These are phyloP conservation scores for Polymixis flavicincta DNA, from an alignment of 2,888 invertebrate genomes.

Conservation along the genomic window DNA sequence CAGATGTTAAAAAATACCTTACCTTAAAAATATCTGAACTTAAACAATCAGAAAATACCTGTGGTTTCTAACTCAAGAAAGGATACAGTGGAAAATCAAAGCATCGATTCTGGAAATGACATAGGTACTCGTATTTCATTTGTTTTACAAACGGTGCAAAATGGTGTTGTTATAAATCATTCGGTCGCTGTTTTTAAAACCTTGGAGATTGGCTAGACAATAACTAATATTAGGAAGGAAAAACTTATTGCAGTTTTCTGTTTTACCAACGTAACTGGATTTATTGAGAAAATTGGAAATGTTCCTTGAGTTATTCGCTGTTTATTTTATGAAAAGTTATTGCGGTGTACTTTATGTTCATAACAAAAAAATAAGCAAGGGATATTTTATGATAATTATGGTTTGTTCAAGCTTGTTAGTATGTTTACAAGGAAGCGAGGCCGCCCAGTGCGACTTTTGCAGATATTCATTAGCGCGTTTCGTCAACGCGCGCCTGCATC, in stretches of 20 bases:
- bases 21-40: too few species aligned
- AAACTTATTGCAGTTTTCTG: conserved; percentile 38
- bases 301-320: conserved; percentile 32
- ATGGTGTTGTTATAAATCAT: conserved; percentile 39
- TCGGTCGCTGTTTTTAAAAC: conserved; percentile 44
- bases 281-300: conserved; percentile 50
- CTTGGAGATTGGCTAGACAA: conserved; percentile 47
- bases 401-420: neutral
- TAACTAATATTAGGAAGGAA: conserved; percentile 34
- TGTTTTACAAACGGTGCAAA: conserved; percentile 13
- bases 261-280: conserved; percentile 37
- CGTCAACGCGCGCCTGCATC: too few species aligned
- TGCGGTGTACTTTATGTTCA: conserved; percentile 3
- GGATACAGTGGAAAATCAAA: neutral
- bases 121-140: too few species aligned
- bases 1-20: too few species aligned
- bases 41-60: neutral
- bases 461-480: too few species aligned
- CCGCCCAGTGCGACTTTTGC: neutral
- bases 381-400: neutral
- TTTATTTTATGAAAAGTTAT: conserved; percentile 47
- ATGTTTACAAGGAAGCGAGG: neutral
- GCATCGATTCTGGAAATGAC: conserved; percentile 10
- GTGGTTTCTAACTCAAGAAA: neutral
- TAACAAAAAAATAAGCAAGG: neutral